phyloP scores from a whole-genome alignment of 2,888 invertebrate genomes.

The Diaphora mendica region DNA sequence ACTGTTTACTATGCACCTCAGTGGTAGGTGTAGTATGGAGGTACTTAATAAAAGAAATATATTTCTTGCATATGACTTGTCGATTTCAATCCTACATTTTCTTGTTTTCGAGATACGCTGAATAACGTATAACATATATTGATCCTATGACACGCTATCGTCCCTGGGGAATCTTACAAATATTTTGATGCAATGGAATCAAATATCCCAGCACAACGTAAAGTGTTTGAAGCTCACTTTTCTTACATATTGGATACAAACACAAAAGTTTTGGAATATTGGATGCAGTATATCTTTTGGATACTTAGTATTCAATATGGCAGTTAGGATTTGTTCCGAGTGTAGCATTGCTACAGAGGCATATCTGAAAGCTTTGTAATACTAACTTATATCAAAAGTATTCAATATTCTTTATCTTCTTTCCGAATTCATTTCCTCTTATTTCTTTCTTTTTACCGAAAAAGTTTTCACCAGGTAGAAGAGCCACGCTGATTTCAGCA shows the following conservation, averaged over 20 bases:
- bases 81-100: background rate
- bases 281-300: background rate
- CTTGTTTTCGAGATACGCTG: background rate
- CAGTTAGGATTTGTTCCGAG: background rate
- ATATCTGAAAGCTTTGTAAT: background rate
- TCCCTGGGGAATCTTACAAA: constrained; percentile 27
- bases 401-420: background rate
- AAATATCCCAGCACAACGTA: constrained; percentile 26
- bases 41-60: background rate
- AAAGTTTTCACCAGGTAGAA: too few species aligned
- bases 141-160: constrained; percentile 12
- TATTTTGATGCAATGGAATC: constrained; percentile 26
- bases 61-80: background rate
- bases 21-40: too few species aligned
- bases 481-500: too few species aligned
- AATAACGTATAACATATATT: constrained; percentile 4
- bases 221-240: background rate
- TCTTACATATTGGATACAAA: background rate
- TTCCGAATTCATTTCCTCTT: background rate
- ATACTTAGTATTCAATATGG: background rate
- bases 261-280: background rate
- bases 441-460: too few species aligned
- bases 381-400: background rate
- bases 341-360: background rate
- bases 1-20: background rate